Conservation (phyloP, 2,888 invertebrate genomes). For the Leptinotarsa haldemani region DNA sequence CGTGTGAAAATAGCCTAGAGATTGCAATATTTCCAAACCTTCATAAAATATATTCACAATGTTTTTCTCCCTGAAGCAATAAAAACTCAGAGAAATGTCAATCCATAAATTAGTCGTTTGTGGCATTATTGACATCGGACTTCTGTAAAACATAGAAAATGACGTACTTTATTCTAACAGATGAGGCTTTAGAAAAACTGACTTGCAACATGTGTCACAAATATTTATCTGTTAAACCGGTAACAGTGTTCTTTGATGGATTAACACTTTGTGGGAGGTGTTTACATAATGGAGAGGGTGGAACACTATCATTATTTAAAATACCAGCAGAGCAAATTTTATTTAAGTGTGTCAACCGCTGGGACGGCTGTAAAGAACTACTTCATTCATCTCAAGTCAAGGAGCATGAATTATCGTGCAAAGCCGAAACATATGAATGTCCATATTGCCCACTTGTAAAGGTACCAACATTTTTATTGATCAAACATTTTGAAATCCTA, state of each 20-base stretch:
- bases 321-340: neutral
- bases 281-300: neutral
- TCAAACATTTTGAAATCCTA: neutral
- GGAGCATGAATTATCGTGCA: neutral
- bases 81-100: too few relatives aligned
- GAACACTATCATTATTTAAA: neutral
- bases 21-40: too few relatives aligned
- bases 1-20: too few relatives aligned
- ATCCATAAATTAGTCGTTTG: too few relatives aligned
- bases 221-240: neutral
- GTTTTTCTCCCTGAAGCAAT: too few relatives aligned
- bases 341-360: conserved; percentile 2
- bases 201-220: conserved; percentile 3
- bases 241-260: conserved; percentile 2
- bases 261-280: neutral
- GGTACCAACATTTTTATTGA: conserved; percentile 7
- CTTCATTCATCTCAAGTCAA: conserved; percentile 1
- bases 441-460: neutral
- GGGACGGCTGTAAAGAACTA: neutral
- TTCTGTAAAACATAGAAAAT: too few relatives aligned
- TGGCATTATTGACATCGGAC: too few relatives aligned
- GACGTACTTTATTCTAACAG: neutral
- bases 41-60: too few relatives aligned
- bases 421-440: too few relatives aligned
- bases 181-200: neutral